Conservation (phyloP, 2,113 vertebrate species). For the Phalacrocorax brasilianus region DNA sequence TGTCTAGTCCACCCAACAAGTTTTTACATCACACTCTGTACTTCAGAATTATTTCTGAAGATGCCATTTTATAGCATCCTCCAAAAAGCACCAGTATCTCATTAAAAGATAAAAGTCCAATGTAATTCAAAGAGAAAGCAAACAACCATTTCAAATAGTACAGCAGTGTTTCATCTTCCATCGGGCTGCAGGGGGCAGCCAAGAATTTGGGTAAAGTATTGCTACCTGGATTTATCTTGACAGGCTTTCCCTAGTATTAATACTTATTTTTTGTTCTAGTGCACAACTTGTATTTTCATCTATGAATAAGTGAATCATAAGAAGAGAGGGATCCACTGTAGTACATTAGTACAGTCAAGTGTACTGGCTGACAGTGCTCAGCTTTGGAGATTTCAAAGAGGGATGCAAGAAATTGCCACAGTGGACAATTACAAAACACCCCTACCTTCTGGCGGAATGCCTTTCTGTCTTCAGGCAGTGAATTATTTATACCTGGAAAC, state of each 20-base stretch:
- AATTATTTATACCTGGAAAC: not conserved
- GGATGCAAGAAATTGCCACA: not conserved
- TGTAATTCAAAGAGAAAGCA: slow-evolving; percentile 48
- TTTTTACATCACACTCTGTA: not conserved
- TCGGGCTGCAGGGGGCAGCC: slow-evolving; percentile 74
- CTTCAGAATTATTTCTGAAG: slow-evolving; percentile 52
- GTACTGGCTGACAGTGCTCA: not conserved
- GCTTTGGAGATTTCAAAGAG: not conserved
- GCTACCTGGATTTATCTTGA: slow-evolving; percentile 4
- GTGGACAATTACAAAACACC: not conserved
- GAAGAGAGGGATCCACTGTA: not conserved
- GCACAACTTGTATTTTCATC: slow-evolving; percentile 56
- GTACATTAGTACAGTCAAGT: not conserved
- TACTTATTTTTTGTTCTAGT: slow-evolving; percentile 4
- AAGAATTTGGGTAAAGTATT: slow-evolving; percentile 55
- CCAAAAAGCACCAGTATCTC: slow-evolving; percentile 29
- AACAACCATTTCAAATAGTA: not conserved
- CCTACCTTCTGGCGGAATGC: not conserved
- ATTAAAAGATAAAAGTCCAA: slow-evolving; percentile 53
- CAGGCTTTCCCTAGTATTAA: slow-evolving; percentile 13
- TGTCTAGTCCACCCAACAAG: not conserved
- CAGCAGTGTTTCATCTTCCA: not conserved
- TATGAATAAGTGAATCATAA: slow-evolving; percentile 43
- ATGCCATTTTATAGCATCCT: not conserved
- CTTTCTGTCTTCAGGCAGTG: not conserved